Percentiles rank a stretch among this genome's conserved stretches.
Evolutionary conservation across 2,797 vertebrate species (phyloP).

Genomic region (Tolypeutes matacus): DNA sequence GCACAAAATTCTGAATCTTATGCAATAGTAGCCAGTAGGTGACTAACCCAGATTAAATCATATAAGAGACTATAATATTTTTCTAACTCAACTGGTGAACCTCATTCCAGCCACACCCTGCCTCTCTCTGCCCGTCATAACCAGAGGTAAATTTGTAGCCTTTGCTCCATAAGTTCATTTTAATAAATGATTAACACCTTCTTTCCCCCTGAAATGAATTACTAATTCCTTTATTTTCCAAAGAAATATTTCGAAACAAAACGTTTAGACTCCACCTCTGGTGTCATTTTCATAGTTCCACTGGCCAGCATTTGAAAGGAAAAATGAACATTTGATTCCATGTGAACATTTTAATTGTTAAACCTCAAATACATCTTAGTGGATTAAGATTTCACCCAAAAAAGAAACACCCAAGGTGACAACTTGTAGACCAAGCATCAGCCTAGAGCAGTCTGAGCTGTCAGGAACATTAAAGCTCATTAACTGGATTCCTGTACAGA

Average conservation of each 20-base stretch:
- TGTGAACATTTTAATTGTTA: conserved; percentile 79
- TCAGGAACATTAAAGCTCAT: not conserved
- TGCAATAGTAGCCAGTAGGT: not conserved
- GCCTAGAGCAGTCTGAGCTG: not conserved
- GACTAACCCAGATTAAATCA: not conserved
- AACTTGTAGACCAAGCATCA: not conserved
- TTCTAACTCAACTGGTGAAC: not conserved
- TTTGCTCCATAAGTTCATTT: conserved; percentile 9
- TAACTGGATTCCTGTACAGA: not conserved
- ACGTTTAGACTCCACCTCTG: not conserved
- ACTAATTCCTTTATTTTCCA: conserved; percentile 14
- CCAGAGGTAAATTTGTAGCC: not conserved
- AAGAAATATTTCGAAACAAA: conserved; percentile 5
- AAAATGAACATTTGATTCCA: conserved; percentile 66
- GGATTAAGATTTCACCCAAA: conserved; percentile 34
- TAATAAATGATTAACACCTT: not conserved
- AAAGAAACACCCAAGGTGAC: not conserved
- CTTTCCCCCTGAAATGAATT: not conserved
- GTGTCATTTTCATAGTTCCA: not conserved
- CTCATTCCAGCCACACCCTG: not conserved
- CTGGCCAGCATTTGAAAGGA: conserved; percentile 69
- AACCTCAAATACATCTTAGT: conserved; percentile 68
- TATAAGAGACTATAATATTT: not conserved
- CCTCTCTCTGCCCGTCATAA: not conserved
- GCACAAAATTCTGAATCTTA: conserved; percentile 38